Percentiles rank a stretch among this genome's conserved stretches.
phyloP scores from a whole-genome alignment of 2,888 invertebrate species.

The Ephialtes manifestator region DNA sequence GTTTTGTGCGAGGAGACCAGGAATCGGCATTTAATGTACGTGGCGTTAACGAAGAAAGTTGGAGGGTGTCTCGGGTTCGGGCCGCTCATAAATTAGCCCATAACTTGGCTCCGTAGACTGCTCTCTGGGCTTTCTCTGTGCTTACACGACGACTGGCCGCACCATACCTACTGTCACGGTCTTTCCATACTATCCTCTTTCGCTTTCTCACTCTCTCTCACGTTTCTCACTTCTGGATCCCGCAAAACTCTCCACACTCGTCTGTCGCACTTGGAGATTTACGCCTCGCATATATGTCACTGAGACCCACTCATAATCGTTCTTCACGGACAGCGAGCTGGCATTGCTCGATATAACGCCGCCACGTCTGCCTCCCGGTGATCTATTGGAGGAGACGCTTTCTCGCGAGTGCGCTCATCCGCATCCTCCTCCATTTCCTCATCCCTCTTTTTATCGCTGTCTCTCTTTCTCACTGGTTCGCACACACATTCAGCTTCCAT shows the following conservation, averaged over 20 bases:
- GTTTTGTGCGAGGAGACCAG: conserved; percentile 35
- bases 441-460: conserved; percentile 21
- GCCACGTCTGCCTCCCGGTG: conserved; percentile 41
- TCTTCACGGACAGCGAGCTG: conserved; percentile 67
- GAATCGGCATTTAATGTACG: conserved; percentile 71
- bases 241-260: conserved; percentile 59
- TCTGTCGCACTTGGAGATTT: conserved; percentile 76
- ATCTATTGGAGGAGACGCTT: conserved; percentile 66
- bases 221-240: conserved; percentile 70
- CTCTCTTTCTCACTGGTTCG: conserved; percentile 3
- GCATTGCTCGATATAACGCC: conserved; percentile 62
- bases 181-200: conserved; percentile 12
- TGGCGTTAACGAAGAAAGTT: conserved; percentile 74
- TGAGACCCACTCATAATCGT: conserved; percentile 74
- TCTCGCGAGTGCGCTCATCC: conserved; percentile 55
- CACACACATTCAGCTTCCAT: neutral
- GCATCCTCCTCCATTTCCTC: conserved; percentile 52
- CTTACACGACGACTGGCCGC: conserved; percentile 18
- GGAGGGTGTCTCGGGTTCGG: conserved; percentile 68
- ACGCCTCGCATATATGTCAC: conserved; percentile 74
- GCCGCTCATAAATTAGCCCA: conserved; percentile 78
- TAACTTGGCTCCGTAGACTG: conserved; percentile 76
- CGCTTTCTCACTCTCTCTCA: conserved; percentile 25
- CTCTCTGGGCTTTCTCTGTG: conserved; percentile 62
- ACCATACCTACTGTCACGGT: conserved; percentile 36